Evolutionary conservation across 2,797 vertebrate genomes (phyloP), one percentile per base, ranked within the genome.

Genomic region (Eleutherodactylus coqui): DNA sequence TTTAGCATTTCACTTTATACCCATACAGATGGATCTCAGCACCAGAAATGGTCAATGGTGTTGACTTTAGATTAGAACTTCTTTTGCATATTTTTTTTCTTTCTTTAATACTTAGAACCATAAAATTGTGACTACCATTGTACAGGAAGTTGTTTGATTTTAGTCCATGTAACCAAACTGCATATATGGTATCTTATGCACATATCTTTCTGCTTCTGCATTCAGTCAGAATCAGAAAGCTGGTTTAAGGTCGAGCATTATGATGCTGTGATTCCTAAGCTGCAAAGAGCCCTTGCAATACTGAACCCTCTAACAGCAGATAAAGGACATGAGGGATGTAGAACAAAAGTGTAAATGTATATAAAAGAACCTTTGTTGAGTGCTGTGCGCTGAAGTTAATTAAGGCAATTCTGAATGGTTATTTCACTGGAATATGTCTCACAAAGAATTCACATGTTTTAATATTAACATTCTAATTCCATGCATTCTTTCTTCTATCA

Each of bases 311-410:
- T 69, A 53, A 32, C 14, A 51, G 41, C 60, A 85, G 60, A 85
- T 79, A 79, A 78, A 85, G 75, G 75, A 70, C 75, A 70, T 58
- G 43, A 78, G 47, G 62, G 60, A 55, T 51, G 60, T 38, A 55
- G 83, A 85, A 85, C 83, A 85, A 85, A 84, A 84, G 73, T 84
- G 45, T 62, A 77, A 51, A 84, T 84, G 73, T 84, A 51, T 84
- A 84, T 67, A 84, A 84, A 84, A 77, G 73, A 76, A 24, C 7
- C 75, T 84, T 84, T 84, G 82, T 84, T 76, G 58, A 62, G 58
- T 19, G 69, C 47, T 21, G 55, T 78, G 73, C 11, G 45, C 43
- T 38, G 75, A 77, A 78, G 73, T 51, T 84, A 84, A 84, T 84
- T 77, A 84, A 34, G 73, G 67, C 24, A 77, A 34, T n/a, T 29